These are phyloP conservation scores for Drosophila aldrichi DNA, from an alignment of 2,888 invertebrate genomes.

Conservation along the genomic window DNA sequence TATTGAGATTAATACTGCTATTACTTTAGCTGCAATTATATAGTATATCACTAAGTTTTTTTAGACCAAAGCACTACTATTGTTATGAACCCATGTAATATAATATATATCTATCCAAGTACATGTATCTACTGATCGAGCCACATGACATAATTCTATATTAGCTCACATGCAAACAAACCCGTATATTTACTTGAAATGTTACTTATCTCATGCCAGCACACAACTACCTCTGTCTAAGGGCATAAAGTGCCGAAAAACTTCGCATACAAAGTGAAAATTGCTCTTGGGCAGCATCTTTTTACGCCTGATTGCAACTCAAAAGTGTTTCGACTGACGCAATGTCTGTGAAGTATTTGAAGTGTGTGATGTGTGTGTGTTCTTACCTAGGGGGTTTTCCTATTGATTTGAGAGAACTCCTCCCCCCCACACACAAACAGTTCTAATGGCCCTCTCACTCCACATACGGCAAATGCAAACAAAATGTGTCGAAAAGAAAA, in stretches of 20 bases:
- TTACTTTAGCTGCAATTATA: too few species aligned
- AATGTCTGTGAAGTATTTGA: conserved; percentile 19
- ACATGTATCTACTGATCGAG: too few species aligned
- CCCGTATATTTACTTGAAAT: neutral
- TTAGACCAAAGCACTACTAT: too few species aligned
- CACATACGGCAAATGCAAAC: conserved; percentile 30
- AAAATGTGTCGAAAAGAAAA: conserved; percentile 36
- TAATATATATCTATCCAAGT: too few species aligned
- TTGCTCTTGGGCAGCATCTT: conserved; percentile 73
- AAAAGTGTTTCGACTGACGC: conserved; percentile 61
- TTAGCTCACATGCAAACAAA: neutral
- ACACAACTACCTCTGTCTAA: neutral
- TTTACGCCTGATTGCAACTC: conserved; percentile 75
- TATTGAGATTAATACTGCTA: too few species aligned
- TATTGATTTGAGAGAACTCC: conserved; percentile 43
- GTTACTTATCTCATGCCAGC: neutral
- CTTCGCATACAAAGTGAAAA: conserved; percentile 64
- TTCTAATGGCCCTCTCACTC: conserved; percentile 27
- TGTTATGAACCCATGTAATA: too few species aligned
- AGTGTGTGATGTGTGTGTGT: conserved; percentile 8
- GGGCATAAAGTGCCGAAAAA: conserved; percentile 28
- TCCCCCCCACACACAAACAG: conserved; percentile 29
- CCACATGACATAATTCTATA: too few species aligned
- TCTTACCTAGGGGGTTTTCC: conserved; percentile 17
- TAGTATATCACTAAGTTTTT: too few species aligned